Evolutionary conservation across 2,888 invertebrate species (phyloP).

Genomic region (Scaptomyza reducta): DNA sequence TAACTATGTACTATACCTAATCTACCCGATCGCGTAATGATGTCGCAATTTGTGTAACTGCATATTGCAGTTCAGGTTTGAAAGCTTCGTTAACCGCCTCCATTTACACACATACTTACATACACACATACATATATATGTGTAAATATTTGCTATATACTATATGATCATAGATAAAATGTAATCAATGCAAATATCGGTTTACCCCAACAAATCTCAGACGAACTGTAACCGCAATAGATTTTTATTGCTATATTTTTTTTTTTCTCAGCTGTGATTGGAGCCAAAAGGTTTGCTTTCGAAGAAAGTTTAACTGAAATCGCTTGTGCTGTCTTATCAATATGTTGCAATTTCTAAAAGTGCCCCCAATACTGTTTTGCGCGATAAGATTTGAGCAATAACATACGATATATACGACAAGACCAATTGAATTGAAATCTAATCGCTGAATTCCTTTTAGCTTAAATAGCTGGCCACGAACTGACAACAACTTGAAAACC

Average conservation of each 20-base stretch:
- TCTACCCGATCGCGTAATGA: conserved; percentile 24
- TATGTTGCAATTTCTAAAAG: conserved; percentile 34
- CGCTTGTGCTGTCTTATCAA: conserved; percentile 44
- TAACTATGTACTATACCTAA: conserved; percentile 21
- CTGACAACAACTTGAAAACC: conserved; percentile 12
- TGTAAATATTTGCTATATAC: not conserved
- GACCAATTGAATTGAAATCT: conserved; percentile 10
- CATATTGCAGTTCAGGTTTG: conserved; percentile 36
- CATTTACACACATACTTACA: not conserved
- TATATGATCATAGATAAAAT: not conserved
- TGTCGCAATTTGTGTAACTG: conserved; percentile 13
- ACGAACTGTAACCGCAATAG: conserved; percentile 58
- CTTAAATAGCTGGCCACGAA: conserved; percentile 12
- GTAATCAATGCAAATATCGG: conserved; percentile 40
- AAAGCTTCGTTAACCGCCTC: conserved; percentile 23
- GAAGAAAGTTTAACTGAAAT: conserved; percentile 23
- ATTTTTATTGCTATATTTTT: conserved; percentile 22
- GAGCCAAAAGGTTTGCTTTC: too few relatives aligned
- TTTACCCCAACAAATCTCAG: conserved; percentile 36
- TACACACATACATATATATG: conserved; percentile 3
- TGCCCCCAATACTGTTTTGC: conserved; percentile 15
- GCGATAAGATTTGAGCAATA: conserved; percentile 53
- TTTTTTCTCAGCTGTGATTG: conserved; percentile 7
- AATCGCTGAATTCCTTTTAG: conserved; percentile 15
- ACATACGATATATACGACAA: conserved; percentile 14